Percentiles rank a stretch among this genome's conserved stretches.
Evolutionary conservation across 2,797 vertebrate genomes (phyloP).

Genomic region (Alfaro cultratus): DNA sequence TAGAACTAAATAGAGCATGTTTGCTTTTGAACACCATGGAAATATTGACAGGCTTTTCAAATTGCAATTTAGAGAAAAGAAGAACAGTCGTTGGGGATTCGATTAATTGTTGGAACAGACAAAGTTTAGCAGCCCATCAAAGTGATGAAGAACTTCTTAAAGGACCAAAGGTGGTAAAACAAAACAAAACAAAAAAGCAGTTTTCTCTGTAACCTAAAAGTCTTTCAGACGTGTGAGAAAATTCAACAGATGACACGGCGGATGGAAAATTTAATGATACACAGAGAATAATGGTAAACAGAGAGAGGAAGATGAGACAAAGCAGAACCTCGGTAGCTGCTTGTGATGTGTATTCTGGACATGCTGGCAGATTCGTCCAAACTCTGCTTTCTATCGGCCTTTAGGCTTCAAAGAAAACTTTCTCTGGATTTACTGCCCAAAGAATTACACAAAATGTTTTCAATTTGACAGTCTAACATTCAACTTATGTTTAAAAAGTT

Average conservation of each 20-base stretch:
- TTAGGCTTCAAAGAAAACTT: constrained; percentile 39
- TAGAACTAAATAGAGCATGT: not conserved
- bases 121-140: not conserved
- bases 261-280: constrained; percentile 21
- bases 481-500: not conserved
- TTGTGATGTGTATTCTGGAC: constrained; percentile 43
- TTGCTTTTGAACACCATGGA: not conserved
- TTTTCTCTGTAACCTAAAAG: constrained; percentile 24
- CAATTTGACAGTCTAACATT: no score
- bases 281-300: constrained; percentile 48
- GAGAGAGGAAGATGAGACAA: constrained; percentile 35
- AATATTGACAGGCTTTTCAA: not conserved
- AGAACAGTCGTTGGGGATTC: not conserved
- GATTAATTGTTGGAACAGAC: constrained; percentile 1
- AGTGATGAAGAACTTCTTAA: constrained; percentile 52
- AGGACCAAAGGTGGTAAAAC: constrained; percentile 4
- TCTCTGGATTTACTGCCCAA: not conserved
- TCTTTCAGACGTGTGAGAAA: constrained; percentile 36
- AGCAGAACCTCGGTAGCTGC: constrained; percentile 20
- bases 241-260: constrained; percentile 18
- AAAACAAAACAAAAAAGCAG: not conserved
- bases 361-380: constrained; percentile 43
- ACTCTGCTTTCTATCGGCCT: constrained; percentile 42
- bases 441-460: not conserved
- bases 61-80: not conserved